Conservation (phyloP, 2,888 invertebrate species). For the Acleris literana region DNA sequence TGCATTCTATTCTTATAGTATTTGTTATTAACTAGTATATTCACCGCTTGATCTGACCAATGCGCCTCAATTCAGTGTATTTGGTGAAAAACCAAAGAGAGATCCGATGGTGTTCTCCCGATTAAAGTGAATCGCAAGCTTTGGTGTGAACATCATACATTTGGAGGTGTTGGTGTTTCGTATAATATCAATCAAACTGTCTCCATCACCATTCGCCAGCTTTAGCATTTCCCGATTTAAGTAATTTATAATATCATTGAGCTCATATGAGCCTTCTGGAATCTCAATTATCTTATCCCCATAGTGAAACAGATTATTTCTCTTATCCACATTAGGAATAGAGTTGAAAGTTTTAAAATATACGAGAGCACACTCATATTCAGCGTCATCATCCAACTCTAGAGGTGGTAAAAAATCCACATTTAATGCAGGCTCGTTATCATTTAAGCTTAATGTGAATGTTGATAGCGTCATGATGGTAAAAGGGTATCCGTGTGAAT, state of each 20-base stretch:
- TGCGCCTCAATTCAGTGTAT: background rate
- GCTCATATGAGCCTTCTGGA: constrained; percentile 20
- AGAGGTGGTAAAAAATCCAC: constrained; percentile 16
- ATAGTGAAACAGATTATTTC: constrained; percentile 35
- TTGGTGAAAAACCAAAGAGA: constrained; percentile 1
- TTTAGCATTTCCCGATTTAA: background rate
- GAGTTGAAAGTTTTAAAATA: constrained; percentile 36
- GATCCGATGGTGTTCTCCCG: background rate
- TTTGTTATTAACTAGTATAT: constrained; percentile 20
- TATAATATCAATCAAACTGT: background rate
- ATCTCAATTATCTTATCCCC: constrained; percentile 15
- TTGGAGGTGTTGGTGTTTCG: constrained; percentile 16
- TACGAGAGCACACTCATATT: constrained; percentile 24
- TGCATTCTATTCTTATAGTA: constrained; percentile 38
- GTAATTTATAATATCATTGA: constrained; percentile 11
- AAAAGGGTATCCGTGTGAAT: too few species aligned
- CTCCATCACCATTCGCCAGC: background rate
- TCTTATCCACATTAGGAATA: constrained; percentile 35
- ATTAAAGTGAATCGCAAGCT: background rate
- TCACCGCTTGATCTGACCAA: background rate
- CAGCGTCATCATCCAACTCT: constrained; percentile 1
- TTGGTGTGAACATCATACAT: constrained; percentile 11
- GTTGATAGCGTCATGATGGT: background rate
- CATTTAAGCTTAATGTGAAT: constrained; percentile 7
- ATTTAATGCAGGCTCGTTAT: constrained; percentile 3